Base-by-base conservation (phyloP, 1,140 invertebrate species). In the Gonatopus flavifemur region DNA sequence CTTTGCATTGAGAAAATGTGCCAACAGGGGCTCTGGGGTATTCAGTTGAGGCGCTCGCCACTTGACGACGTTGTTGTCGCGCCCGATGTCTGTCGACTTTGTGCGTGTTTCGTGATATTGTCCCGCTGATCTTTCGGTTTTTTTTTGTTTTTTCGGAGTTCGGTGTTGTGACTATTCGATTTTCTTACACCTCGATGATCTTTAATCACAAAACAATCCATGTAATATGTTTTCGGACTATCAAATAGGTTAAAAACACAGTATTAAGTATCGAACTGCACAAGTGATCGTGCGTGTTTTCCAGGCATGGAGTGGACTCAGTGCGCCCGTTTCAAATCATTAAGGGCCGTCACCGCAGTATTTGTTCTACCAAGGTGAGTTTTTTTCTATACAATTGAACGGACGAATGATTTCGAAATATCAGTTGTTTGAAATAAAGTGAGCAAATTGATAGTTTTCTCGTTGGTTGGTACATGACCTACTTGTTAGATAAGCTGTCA, bases 241-340 rank as follows among this genome's bases (percentile, higher is more conserved):
- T 36, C 38, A 43, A 32, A 39, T 47, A 31, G 47, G 39, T 30
- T 59, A n/a, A n/a, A n/a, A n/a, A n/a, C n/a, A n/a, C n/a, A n/a
- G n/a, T n/a, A n/a, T n/a, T n/a, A n/a, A n/a, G n/a, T n/a, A n/a
- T n/a, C n/a, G n/a, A n/a, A n/a, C n/a, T n/a, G n/a, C n/a, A n/a
- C 41, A 51, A 52, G 39, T 46, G 52, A 55, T 55, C 48, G 48
- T 49, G 50, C 52, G 49, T 61, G 55, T 52, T 48, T 61, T 49
- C 46, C 55, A 68, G 59, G 64, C 64, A 69, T 69, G 67, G 66
- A 67, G 57, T 49, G 62, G 49, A 60, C 58, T 65, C 65, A 50
- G 47, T 65, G 62, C 61, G 61, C 58, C 51, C 58, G 66, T 69
- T 68, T 68, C 62, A 69, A 69, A 66, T 68, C 62, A 63, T 69